These are phyloP conservation scores for Argyresthia albistria DNA, from an alignment of 2,888 invertebrate genomes.

Conservation along the genomic window DNA sequence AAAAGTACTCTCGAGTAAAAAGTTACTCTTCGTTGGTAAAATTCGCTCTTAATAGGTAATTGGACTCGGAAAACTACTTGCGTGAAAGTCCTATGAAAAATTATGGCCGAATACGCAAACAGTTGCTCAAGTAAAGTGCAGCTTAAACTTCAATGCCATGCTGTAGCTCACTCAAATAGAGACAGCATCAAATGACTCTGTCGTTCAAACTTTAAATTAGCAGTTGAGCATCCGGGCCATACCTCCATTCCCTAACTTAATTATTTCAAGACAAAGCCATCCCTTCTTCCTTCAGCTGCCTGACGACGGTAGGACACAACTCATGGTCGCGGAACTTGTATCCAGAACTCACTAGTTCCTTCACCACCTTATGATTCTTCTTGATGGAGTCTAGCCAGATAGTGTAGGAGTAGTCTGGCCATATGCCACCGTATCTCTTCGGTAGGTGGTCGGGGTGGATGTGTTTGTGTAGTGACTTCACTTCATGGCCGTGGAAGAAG, in stretches of 20 bases:
- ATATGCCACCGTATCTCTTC: conserved; percentile 77
- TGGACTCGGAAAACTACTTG: no score
- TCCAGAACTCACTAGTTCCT: conserved; percentile 76
- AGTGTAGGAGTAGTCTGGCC: conserved; percentile 82
- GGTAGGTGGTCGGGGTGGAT: conserved; percentile 80
- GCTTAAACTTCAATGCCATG: no score
- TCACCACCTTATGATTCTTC: conserved; percentile 69
- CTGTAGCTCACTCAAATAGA: no score
- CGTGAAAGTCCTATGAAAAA: no score
- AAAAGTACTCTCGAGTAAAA: no score
- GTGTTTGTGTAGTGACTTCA: conserved; percentile 81
- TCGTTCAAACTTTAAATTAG: no score
- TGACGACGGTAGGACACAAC: conserved; percentile 40
- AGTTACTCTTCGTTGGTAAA: no score
- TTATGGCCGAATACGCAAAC: no score
- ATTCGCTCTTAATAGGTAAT: no score
- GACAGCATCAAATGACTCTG: no score
- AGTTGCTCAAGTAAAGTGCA: no score
- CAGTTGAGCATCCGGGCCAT: no score
- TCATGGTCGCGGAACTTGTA: conserved; percentile 69
- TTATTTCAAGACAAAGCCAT: conserved; percentile 32
- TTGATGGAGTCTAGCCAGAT: conserved; percentile 79
- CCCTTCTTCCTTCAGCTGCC: conserved; percentile 43
- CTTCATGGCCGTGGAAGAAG: conserved; percentile 81
- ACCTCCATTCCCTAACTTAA: not conserved